Conservation (phyloP, 92 coral and sea anemone species). For the Pocillopora meandrina region DNA sequence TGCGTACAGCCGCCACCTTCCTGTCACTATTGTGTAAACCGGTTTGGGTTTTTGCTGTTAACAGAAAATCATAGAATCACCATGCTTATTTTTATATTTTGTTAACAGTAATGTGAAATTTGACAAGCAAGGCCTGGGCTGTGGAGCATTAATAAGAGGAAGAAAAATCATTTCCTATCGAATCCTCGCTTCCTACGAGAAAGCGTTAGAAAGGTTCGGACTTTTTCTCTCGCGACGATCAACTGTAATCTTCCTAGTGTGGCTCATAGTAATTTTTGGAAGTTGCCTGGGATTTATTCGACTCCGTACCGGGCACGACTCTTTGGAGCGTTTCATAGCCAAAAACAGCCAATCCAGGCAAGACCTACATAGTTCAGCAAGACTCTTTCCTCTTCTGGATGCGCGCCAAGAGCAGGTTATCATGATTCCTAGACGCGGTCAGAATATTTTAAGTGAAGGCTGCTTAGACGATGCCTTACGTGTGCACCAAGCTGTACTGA, state of each 20-base stretch:
- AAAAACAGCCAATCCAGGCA: constrained; percentile 19
- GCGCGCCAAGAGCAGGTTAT: constrained; percentile 50
- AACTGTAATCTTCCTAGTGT: constrained; percentile 10
- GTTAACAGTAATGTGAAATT: not conserved
- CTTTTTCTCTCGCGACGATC: constrained; percentile 38
- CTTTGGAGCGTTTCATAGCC: constrained; percentile 15
- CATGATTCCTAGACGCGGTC: constrained; percentile 30
- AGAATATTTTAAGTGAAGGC: constrained; percentile 40
- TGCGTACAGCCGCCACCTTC: too few species aligned
- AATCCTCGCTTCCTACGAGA: constrained; percentile 25
- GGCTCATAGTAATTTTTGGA: constrained; percentile 3
- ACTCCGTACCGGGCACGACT: not conserved
- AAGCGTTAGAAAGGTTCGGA: constrained; percentile 42
- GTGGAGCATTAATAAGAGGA: not conserved
- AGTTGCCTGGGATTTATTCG: constrained; percentile 53
- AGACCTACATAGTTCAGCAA: constrained; percentile 34
- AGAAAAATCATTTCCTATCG: not conserved
- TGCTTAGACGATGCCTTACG: constrained; percentile 53
- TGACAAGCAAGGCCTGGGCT: not conserved
- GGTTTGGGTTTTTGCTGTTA: too few species aligned
- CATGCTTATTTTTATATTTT: too few species aligned
- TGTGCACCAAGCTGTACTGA: constrained; percentile 39
- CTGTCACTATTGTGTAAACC: too few species aligned
- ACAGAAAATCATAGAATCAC: too few species aligned
- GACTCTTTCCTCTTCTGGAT: constrained; percentile 40